Base-by-base conservation (phyloP, 2,888 invertebrate species). In the Lingula anatina region DNA sequence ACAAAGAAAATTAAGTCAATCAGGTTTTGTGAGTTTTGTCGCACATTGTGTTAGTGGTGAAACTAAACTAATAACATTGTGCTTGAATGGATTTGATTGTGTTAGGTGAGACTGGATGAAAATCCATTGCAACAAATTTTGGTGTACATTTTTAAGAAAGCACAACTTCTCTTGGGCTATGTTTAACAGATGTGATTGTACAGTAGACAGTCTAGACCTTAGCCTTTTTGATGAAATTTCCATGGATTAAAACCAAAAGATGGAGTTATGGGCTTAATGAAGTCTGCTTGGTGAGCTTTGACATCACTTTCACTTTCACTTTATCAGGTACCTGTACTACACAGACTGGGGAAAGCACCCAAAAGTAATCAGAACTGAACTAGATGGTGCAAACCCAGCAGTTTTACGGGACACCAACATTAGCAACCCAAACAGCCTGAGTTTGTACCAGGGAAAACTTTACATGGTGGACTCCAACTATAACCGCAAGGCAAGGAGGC, bases 331-430 rank as follows among this genome's bases (percentile, higher is more conserved):
- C 38, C 54, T 71, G 37, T 70, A 66, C 54, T 61, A 61, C 51
- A 62, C 64, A 26, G 66, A 68, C 54, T 64, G 64, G 59, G 70
- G 69, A 3, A 49, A 48, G 7, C 39, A 58, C 7, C 64, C 66
- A 0, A 53, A 56, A 24, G 56, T 71, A 27, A 44, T 64, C 5
- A 53, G 62, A n/a, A 47, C 60, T 12, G 55, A 60, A 5, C 53
- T 70, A 37, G 70, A 70, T 54, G 71, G 71, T 1, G 51, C 57
- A 5, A 47, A 64, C 24, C 47, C 50, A 2, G 43, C 45, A 28
- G 52, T 61, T 18, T 53, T 63, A 26, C 46, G 56, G 5, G 47
- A 55, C 28, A 49, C 53, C 2, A 59, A 54, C 15, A 51, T 69
- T 7, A 61, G 59, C 37, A 63, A 65, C 46, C 70, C 68, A 12